phyloP scores from a whole-genome alignment of 2,888 invertebrate species.

The Malthinus flaveolus region DNA sequence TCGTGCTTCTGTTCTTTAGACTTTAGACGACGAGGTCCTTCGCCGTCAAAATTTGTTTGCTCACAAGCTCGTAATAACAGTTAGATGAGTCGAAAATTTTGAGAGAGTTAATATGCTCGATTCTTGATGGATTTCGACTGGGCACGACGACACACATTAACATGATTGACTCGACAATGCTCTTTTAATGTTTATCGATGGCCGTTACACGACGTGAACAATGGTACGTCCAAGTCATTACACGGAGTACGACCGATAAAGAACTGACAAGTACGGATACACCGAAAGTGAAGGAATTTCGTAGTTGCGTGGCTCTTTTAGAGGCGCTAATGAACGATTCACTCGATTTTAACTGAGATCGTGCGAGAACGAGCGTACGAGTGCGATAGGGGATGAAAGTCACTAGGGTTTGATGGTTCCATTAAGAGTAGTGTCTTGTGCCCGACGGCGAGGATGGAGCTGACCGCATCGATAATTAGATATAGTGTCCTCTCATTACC shows the following conservation, averaged over 20 bases:
- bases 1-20: slow-evolving; percentile 31
- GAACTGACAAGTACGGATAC: slow-evolving; percentile 43
- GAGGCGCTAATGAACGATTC: slow-evolving; percentile 27
- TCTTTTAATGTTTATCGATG: slow-evolving; percentile 46
- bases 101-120: background rate
- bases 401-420: slow-evolving; percentile 30
- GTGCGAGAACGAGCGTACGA: slow-evolving; percentile 3
- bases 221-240: slow-evolving; percentile 49
- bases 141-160: slow-evolving; percentile 13
- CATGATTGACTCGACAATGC: slow-evolving; percentile 53
- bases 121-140: no score
- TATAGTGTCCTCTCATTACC: slow-evolving; percentile 58
- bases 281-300: slow-evolving; percentile 26
- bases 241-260: slow-evolving; percentile 45
- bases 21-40: slow-evolving; percentile 17
- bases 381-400: slow-evolving; percentile 29
- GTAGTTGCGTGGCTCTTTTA: slow-evolving; percentile 13
- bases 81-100: slow-evolving; percentile 8
- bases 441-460: slow-evolving; percentile 45
- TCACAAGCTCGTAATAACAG: slow-evolving; percentile 31
- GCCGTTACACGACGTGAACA: slow-evolving; percentile 44
- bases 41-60: slow-evolving; percentile 30
- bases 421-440: slow-evolving; percentile 40
- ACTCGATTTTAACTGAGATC: slow-evolving; percentile 11
- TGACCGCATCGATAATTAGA: slow-evolving; percentile 54